phyloP scores from a whole-genome alignment of 2,888 invertebrate genomes.

The Tetramorium bicarinatum region DNA sequence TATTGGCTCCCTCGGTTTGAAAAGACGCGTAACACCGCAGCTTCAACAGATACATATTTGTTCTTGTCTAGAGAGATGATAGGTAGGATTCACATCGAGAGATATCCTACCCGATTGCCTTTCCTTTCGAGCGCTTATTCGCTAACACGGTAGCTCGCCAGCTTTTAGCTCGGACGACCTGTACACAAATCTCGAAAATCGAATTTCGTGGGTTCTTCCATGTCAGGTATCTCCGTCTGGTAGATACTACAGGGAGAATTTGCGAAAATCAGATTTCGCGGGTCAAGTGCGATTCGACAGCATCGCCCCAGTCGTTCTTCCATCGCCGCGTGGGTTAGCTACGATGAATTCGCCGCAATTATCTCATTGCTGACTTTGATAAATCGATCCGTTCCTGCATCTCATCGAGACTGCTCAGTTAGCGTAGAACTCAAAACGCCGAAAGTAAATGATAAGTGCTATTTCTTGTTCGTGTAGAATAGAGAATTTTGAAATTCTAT shows the following conservation, averaged over 20 bases:
- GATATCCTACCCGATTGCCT: constrained; percentile 30
- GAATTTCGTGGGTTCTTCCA: constrained; percentile 64
- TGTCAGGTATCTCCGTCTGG: constrained; percentile 49
- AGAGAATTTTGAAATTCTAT: neutral
- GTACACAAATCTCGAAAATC: constrained; percentile 70
- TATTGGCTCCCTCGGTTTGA: constrained; percentile 12
- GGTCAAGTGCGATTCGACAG: constrained; percentile 72
- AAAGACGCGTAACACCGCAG: neutral
- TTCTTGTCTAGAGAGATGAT: constrained; percentile 18
- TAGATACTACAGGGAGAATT: constrained; percentile 55
- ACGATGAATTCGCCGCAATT: constrained; percentile 72
- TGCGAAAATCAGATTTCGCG: constrained; percentile 72
- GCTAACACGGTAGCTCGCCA: constrained; percentile 56
- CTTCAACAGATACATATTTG: constrained; percentile 41
- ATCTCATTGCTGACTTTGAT: constrained; percentile 72
- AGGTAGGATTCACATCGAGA: constrained; percentile 17
- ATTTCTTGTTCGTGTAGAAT: neutral
- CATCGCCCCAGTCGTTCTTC: constrained; percentile 49
- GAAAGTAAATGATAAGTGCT: neutral
- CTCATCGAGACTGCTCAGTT: constrained; percentile 40
- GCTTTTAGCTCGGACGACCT: constrained; percentile 56
- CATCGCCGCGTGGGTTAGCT: constrained; percentile 59
- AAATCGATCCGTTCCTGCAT: constrained; percentile 67
- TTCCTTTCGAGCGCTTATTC: constrained; percentile 36
- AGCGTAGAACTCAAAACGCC: constrained; percentile 3